Percentiles rank a stretch among this genome's conserved stretches.
These are phyloP conservation scores for Temnothorax curvispinosus DNA, from an alignment of 1,140 invertebrate species.

Conservation along the genomic window DNA sequence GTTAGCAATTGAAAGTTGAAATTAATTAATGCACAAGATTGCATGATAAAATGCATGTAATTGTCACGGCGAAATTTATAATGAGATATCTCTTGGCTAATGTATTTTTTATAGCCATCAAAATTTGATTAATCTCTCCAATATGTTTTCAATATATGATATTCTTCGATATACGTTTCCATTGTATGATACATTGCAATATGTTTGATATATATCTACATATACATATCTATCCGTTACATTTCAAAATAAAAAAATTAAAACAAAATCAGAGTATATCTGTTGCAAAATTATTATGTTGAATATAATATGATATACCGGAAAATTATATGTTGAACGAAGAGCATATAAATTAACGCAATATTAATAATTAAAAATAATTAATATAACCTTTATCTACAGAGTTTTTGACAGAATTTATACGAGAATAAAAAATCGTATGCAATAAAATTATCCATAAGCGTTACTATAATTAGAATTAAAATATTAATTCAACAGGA, in stretches of 20 bases:
- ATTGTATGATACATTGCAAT: neutral
- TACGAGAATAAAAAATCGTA: slow-evolving; percentile 4
- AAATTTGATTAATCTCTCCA: slow-evolving; percentile 8
- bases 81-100: neutral
- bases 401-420: neutral
- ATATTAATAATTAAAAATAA: neutral
- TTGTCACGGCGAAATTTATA: slow-evolving; percentile 2
- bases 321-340: neutral
- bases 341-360: neutral
- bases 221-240: neutral
- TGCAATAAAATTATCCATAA: neutral
- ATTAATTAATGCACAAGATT: neutral
- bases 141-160: neutral
- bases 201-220: neutral
- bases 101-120: neutral
- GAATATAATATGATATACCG: neutral
- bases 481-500: slow-evolving; percentile 33
- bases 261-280: neutral
- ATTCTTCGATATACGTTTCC: neutral
- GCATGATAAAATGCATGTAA: neutral
- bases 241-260: slow-evolving; percentile 15
- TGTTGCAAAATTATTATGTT: neutral
- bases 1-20: neutral
- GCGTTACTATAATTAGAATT: neutral
- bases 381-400: neutral